A percentile compares a stretch with the other conserved stretches of the same genome.
Conservation (phyloP, 2,888 invertebrate species). For the Thymelicus sylvestris region DNA sequence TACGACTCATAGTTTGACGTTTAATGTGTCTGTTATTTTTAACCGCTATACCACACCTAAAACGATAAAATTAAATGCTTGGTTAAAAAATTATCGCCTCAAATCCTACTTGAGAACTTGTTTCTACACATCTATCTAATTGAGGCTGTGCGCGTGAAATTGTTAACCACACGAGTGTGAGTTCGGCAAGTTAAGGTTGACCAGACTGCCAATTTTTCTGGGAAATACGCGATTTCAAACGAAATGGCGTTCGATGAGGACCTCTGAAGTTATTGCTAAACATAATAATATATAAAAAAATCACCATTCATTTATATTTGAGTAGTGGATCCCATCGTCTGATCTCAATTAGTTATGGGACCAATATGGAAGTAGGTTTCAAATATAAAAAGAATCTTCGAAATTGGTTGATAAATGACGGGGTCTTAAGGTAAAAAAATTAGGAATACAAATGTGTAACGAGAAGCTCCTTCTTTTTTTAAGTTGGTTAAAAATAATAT, state of each 20-base stretch:
- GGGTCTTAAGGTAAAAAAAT: too few species aligned
- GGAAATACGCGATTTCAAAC: too few species aligned
- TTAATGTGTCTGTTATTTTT: background rate
- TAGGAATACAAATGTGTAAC: too few species aligned
- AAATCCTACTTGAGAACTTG: conserved; percentile 14
- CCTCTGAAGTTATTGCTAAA: too few species aligned
- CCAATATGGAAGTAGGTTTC: too few species aligned
- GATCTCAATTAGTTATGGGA: too few species aligned
- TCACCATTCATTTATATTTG: too few species aligned
- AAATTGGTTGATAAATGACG: background rate
- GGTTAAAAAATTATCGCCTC: conserved; percentile 17
- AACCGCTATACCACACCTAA: conserved; percentile 18
- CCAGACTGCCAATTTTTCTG: background rate
- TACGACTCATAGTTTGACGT: background rate
- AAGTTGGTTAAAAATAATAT: too few species aligned
- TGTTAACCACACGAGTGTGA: conserved; percentile 5
- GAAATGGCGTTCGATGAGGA: too few species aligned
- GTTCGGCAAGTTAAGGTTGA: background rate
- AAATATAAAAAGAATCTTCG: background rate
- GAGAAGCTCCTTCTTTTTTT: too few species aligned
- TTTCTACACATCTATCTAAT: conserved; percentile 12
- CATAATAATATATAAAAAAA: too few species aligned
- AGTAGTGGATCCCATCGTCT: too few species aligned
- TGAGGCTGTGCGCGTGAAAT: conserved; percentile 24
- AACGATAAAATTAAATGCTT: conserved; percentile 15